A percentile compares a stretch with the other conserved stretches of the same genome.
Evolutionary conservation across 2,888 invertebrate species (phyloP).

Genomic region (Theodoxus fluviatilis): DNA sequence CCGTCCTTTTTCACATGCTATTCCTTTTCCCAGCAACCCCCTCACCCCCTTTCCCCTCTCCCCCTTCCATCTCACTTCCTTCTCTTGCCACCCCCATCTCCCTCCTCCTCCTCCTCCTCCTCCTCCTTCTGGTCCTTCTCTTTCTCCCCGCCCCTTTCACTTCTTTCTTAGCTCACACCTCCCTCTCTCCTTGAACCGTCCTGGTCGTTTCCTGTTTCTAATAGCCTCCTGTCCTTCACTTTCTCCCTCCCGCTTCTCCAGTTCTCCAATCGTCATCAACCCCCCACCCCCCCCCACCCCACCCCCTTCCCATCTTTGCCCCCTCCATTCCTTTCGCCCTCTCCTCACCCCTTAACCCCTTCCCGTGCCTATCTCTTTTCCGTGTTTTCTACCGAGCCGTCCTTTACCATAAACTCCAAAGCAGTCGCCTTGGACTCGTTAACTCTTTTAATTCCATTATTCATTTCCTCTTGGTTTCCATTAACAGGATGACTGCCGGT

Average conservation of each 20-base stretch:
- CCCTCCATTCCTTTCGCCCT: background rate
- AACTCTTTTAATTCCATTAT: too few relatives aligned
- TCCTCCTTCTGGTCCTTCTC: background rate
- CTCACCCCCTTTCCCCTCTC: background rate
- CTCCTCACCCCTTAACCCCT: background rate
- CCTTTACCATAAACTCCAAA: too few relatives aligned
- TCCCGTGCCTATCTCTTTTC: conserved; percentile 3
- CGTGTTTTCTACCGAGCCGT: too few relatives aligned
- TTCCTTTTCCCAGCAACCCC: background rate
- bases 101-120: background rate
- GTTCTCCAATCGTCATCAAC: too few relatives aligned
- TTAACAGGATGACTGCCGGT: too few relatives aligned
- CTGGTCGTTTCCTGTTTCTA: background rate
- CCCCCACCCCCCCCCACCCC: background rate
- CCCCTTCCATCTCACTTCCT: background rate
- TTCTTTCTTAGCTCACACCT: background rate
- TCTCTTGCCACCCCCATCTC: background rate
- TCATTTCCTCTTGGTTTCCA: too few relatives aligned
- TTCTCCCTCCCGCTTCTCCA: background rate
- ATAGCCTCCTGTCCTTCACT: background rate
- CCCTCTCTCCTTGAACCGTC: background rate
- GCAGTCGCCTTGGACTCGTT: too few relatives aligned
- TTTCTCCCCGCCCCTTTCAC: background rate
- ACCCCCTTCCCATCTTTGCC: background rate
- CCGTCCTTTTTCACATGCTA: background rate